Base-by-base conservation (phyloP, 2,888 invertebrate species). In the Drosophila barbarae region DNA sequence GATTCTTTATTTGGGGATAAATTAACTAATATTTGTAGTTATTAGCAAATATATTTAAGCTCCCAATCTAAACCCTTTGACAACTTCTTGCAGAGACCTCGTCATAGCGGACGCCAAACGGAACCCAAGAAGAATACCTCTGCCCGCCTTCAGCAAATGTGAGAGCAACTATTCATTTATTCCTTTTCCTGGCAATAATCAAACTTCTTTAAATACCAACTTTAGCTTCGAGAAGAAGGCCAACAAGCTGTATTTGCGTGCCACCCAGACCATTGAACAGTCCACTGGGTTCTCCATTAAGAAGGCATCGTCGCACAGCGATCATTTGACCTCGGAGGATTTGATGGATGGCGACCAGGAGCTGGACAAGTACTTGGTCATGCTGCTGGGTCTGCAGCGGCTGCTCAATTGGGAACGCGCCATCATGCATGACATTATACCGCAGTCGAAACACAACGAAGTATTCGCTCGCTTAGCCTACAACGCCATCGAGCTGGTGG, bases 321-420 rank as follows among this genome's bases (percentile, higher is more conserved):
- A 90, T 44, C 88, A 89, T 46, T 73, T 90, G 21, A 85, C 87
- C 7, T 85, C 87, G 0, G 90, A 89, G 39, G 90, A 90, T 68
- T 72, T 86, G 69, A 68, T 86, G 28, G 88, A 93, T 72, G 94
- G 93, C 57, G 95, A 95, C 86, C 93, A 94, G 83, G 96, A 96
- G 89, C 93, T 95, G 91, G 95, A 96, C 82, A 93, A 94, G 86
- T 96, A 95, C 89, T 90, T 97, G 67, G 92, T 95, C 42, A 92
- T 95, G 81, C 93, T 97, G 5, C 93, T 95, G 34, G 96, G 95
- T 1, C 90, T 97, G 64, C 94, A 95, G 69, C 93, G 95, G 60
- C 90, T 98, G 18, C 95, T 98, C 91, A 95, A 97, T 78, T 94
- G 95, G 88, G 98, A 98, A 89, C 93, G 95, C 72, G 92, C 93